Conservation (phyloP, 2,113 vertebrate species). For the Clarias batrachus region DNA sequence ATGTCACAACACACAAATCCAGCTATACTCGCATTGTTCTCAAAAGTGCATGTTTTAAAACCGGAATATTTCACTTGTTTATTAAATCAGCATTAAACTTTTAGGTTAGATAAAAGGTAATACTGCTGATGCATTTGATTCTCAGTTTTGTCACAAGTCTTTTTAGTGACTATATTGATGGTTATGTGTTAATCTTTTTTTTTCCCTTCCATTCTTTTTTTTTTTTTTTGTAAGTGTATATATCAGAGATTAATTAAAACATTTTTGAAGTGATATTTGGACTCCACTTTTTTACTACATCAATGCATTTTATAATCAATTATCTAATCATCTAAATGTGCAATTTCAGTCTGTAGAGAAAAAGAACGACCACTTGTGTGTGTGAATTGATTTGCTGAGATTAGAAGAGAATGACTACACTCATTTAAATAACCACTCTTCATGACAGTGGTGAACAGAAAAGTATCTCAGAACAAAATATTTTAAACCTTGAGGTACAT, state of each 20-base stretch:
- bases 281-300: not conserved
- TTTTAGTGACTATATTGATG: constrained; percentile 46
- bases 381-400: no score
- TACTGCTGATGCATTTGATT: constrained; percentile 27
- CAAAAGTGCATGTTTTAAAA: constrained; percentile 43
- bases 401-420: not conserved
- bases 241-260: constrained; percentile 52
- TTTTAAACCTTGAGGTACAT: not conserved
- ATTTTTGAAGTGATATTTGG: constrained; percentile 36
- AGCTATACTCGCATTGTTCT: constrained; percentile 21
- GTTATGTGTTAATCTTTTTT: constrained; percentile 44
- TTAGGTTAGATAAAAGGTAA: constrained; percentile 24
- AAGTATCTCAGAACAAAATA: not conserved
- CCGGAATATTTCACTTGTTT: constrained; percentile 13
- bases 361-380: no score
- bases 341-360: not conserved
- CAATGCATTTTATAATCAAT: not conserved
- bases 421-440: not conserved
- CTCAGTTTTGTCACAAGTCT: constrained; percentile 35
- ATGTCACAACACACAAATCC: constrained; percentile 10
- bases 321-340: not conserved
- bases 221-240: constrained; percentile 12
- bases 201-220: not conserved
- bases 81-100: constrained; percentile 43
- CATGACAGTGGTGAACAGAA: not conserved